Evolutionary conservation across 2,797 vertebrate genomes (phyloP), one percentile per base, ranked within the genome.

Genomic region (Bradypus variegatus): DNA sequence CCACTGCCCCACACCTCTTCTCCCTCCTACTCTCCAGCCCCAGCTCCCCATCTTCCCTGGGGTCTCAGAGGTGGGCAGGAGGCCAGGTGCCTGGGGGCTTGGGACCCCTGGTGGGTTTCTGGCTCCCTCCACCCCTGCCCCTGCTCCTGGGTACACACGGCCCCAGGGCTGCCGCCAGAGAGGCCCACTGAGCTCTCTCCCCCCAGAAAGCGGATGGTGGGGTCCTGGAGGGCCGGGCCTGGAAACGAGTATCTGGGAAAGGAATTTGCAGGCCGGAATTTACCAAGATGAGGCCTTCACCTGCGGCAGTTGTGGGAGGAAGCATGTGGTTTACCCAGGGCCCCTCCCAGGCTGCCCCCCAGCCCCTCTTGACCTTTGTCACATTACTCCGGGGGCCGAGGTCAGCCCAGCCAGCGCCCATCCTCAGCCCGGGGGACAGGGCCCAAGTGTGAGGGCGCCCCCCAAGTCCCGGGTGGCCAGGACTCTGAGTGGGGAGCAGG

Each of bases 181-280:
- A 80, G 88, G 33, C 60, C 31, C 5, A 14, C 76, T 69, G 64
- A 15, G 0, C 25, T 67, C n/a, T 21, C 27, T 38, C 55, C 50
- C 72, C 77, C 23, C 2, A 27, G 25, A 88, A 89, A 72, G 67
- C 31, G 27, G 86, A 69, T 70, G 90, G 62, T 25, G 64, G 93
- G 93, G 91, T 92, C 91, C 50, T 11, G 70, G 60, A 60, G 60
- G 84, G 94, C 87, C 15, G 11, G 8, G 77, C 87, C 95, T 94
- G 95, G 96, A 93, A 95, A 95, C 62, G 76, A 9, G 88, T 27
- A 90, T 96, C 96, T 95, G 96, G 95, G 95, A 90, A 92, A 94
- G 94, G 95, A 95, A 95, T 96, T 98, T 98, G 98, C 98, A 98
- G 98, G 98, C 98, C 98, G 96, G 97, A 98, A 97, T 98, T 98